Percentiles rank a stretch among this genome's conserved stretches.
These are phyloP conservation scores for Sylvilagus floridanus DNA, from an alignment of 2,797 vertebrate genomes.

Conservation along the genomic window DNA sequence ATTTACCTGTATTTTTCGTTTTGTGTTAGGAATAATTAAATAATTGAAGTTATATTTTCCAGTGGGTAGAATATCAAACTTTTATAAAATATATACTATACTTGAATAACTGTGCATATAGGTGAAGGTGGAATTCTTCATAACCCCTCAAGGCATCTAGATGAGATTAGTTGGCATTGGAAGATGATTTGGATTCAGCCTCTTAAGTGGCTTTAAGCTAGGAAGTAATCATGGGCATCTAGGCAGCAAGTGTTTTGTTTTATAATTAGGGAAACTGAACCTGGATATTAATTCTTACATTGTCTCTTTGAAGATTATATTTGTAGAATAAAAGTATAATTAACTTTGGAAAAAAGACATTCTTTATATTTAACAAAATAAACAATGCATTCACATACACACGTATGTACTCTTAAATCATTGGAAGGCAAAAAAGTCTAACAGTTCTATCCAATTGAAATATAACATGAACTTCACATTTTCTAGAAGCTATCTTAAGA, in stretches of 20 bases:
- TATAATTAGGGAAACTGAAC: background rate
- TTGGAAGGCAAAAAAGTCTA: background rate
- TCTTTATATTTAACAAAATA: background rate
- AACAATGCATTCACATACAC: background rate
- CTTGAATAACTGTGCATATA: conserved; percentile 29
- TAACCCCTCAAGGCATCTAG: background rate
- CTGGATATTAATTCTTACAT: background rate
- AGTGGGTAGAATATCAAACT: background rate
- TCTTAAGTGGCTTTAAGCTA: conserved; percentile 24
- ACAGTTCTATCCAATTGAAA: background rate
- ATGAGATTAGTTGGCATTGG: background rate
- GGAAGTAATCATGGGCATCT: background rate
- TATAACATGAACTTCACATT: background rate
- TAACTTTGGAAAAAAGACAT: background rate
- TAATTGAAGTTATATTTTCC: conserved; percentile 22
- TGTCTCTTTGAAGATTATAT: conserved; percentile 59
- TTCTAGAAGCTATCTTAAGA: background rate
- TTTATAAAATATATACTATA: background rate
- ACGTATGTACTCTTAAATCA: background rate
- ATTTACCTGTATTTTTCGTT: background rate
- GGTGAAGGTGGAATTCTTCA: conserved; percentile 8
- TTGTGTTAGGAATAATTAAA: conserved; percentile 45
- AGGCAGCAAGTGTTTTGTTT: background rate
- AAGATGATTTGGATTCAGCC: background rate
- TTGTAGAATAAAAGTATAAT: background rate